Evolutionary conservation across 2,113 vertebrate genomes (phyloP), one percentile per base, ranked within the genome.

Genomic region (Ellobius talpinus): DNA sequence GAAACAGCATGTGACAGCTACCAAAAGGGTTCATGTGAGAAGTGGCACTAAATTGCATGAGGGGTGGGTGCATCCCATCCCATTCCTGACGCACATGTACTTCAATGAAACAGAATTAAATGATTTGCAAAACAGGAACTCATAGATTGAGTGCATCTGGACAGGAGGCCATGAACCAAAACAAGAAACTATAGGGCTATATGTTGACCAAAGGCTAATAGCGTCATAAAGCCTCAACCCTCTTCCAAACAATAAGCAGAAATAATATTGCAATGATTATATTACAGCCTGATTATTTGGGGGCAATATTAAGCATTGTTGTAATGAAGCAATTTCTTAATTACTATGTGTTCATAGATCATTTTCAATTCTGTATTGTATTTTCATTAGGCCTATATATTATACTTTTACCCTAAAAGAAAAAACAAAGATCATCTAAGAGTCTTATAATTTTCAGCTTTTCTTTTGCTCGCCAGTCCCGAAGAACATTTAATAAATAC

Each of bases 371-470:
- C 81, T 85, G 39, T 29, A 31, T 21, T 93, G 31, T 31, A 31
- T n/a, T 73, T 95, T 42, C 3, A 58, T 88, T 33, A 58, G 10
- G 13, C 16, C 5, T 26, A 70, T 66, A 58, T 16, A 58, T 72
- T 68, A 72, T 14, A 58, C 73, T 63, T 97, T 91, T 84, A 82
- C 50, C 9, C 23, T 36, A 36, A 91, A 87, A 94, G 23, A 58
- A 89, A 93, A 93, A 88, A 92, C 13, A 74, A 93, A 87, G 3
- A 52, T 63, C 26, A 24, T 21, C 66, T 76, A 39, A 47, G 55
- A 93, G 13, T 24, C 50, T 31, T 77, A 13, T 26, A 66, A 39
- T 92, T 85, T 85, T 39, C 76, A 87, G 23, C 33, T 92, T 77
- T 70, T 36, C 29, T 42, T 77, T 45, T 24, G 55, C 33, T 31